A percentile compares a stretch with the other conserved stretches of the same genome.
These are phyloP conservation scores for Neuroterus valhalla DNA, from an alignment of 1,140 invertebrate species.

Conservation along the genomic window DNA sequence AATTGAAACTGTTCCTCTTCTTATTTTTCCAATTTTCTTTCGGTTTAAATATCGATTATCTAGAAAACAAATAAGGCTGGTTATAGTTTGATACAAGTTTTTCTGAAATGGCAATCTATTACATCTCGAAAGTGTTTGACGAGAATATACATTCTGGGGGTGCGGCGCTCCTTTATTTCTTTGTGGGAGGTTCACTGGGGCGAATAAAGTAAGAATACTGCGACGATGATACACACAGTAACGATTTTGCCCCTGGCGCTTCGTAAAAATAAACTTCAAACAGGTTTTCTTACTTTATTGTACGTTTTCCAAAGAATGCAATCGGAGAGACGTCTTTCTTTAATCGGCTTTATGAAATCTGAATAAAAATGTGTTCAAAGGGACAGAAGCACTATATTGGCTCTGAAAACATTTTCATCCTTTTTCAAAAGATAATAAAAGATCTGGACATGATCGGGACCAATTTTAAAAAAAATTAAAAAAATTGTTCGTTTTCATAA, in stretches of 20 bases:
- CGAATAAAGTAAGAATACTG: slow-evolving; percentile 26
- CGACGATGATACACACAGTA: slow-evolving; percentile 3
- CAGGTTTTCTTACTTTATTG: slow-evolving; percentile 19
- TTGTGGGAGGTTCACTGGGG: slow-evolving; percentile 7
- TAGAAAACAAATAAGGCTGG: neutral
- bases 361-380: neutral
- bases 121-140: neutral
- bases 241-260: slow-evolving; percentile 26
- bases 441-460: too few relatives aligned
- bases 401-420: too few relatives aligned
- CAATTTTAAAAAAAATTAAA: too few relatives aligned
- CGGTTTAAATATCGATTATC: neutral
- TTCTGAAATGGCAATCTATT: slow-evolving; percentile 6
- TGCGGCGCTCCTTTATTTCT: slow-evolving; percentile 8
- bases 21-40: neutral
- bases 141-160: slow-evolving; percentile 19
- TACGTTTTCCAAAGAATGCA: slow-evolving; percentile 13
- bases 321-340: neutral
- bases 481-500: too few relatives aligned
- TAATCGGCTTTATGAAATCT: neutral
- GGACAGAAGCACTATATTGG: too few relatives aligned
- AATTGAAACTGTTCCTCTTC: too few relatives aligned
- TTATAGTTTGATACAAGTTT: neutral
- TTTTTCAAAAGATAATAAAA: too few relatives aligned
- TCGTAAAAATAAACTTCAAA: slow-evolving; percentile 30